These are phyloP conservation scores for Phrynocephalus versicolor DNA, from an alignment of 2,113 vertebrate genomes.

Conservation along the genomic window DNA sequence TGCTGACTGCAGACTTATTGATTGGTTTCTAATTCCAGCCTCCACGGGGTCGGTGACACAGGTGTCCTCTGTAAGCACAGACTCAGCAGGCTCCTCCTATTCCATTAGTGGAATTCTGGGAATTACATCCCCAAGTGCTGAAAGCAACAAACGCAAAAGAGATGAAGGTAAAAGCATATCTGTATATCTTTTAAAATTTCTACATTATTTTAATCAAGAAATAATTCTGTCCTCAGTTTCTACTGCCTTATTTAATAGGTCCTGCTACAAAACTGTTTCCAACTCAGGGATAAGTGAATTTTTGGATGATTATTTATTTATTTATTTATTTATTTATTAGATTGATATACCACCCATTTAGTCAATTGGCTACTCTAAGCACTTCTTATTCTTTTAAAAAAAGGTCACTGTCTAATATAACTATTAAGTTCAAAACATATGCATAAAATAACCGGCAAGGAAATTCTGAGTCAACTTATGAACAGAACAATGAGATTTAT, in stretches of 20 bases:
- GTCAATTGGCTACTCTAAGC: no score
- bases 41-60: constrained; percentile 93
- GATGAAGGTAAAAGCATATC: constrained; percentile 86
- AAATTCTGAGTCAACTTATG: neutral
- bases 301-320: no score
- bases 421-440: neutral
- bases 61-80: constrained; percentile 91
- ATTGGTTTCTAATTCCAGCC: constrained; percentile 73
- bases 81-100: constrained; percentile 94
- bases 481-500: neutral
- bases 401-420: no score
- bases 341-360: no score
- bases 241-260: neutral
- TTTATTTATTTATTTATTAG: no score
- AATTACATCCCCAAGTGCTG: constrained; percentile 87
- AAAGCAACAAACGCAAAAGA: constrained; percentile 94
- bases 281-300: neutral
- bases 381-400: neutral
- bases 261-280: neutral
- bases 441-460: neutral
- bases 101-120: constrained; percentile 98
- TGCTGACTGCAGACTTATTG: neutral
- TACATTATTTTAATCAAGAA: neutral
- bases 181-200: neutral
- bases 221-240: neutral